Conservation (phyloP, 1,140 invertebrate species). For the Habropoda laboriosa region DNA sequence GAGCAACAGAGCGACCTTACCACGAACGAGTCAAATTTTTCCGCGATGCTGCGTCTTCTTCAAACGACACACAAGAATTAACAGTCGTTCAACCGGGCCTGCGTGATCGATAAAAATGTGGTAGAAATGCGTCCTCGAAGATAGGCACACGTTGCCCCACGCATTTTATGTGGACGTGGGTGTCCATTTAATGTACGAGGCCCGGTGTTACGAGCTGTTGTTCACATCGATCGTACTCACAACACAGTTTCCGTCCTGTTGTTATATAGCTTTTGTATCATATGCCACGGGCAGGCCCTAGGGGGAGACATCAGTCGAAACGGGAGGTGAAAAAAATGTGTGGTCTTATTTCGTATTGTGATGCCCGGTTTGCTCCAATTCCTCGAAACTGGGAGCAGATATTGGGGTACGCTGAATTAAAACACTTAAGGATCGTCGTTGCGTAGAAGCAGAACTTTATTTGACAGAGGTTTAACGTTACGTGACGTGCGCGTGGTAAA, state of each 20-base stretch:
- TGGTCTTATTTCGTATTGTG: neutral
- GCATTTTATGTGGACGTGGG: constrained; percentile 28
- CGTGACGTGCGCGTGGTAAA: too few species aligned
- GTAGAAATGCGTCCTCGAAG: constrained; percentile 21
- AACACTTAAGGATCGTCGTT: too few species aligned
- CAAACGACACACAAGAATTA: too few species aligned
- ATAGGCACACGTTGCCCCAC: constrained; percentile 27
- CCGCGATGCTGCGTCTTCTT: constrained; percentile 5
- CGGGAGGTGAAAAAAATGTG: neutral
- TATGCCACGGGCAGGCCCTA: neutral
- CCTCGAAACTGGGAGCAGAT: too few species aligned
- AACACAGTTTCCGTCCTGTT: constrained; percentile 14
- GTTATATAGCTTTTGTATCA: constrained; percentile 19
- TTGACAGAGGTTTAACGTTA: too few species aligned
- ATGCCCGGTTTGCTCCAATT: too few species aligned
- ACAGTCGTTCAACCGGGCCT: constrained; percentile 16
- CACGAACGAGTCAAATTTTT: neutral
- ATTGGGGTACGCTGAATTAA: too few species aligned
- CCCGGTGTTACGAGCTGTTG: constrained; percentile 25
- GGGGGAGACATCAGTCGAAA: neutral
- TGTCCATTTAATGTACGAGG: constrained; percentile 38
- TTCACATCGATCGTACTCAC: constrained; percentile 12
- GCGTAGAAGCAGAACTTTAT: too few species aligned
- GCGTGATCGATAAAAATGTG: constrained; percentile 31
- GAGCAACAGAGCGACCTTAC: neutral